Evolutionary conservation across 1,140 invertebrate species (phyloP).

Genomic region (Epicauta chinensis): DNA sequence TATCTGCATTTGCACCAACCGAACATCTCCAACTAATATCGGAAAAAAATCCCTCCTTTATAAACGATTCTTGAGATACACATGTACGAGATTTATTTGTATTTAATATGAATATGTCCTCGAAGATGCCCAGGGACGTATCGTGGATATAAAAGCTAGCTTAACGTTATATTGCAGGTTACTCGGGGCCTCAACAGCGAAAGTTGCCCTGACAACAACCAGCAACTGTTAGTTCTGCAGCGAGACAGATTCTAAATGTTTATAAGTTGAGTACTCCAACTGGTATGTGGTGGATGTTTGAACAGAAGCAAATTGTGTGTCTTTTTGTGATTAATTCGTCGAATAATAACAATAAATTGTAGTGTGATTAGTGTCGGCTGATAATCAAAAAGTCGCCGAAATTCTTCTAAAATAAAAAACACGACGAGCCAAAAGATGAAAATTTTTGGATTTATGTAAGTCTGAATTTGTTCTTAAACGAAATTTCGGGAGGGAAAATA

Average conservation of each 20-base stretch:
- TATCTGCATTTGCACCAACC: too few species aligned
- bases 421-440: too few species aligned
- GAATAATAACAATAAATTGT: background rate
- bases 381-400: too few species aligned
- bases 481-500: too few species aligned
- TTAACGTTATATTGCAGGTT: conserved; percentile 19
- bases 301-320: background rate
- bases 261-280: background rate
- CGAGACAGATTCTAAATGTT: too few species aligned
- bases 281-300: background rate
- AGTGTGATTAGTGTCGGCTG: too few species aligned
- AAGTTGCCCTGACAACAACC: conserved; percentile 22
- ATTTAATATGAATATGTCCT: background rate
- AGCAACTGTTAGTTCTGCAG: conserved; percentile 2
- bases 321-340: background rate
- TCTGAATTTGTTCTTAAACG: too few species aligned
- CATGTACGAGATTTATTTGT: background rate
- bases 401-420: too few species aligned
- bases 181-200: conserved; percentile 24
- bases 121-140: conserved; percentile 3
- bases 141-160: conserved; percentile 19
- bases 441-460: too few species aligned
- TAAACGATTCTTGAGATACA: background rate
- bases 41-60: background rate
- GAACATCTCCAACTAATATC: background rate